phyloP scores from a whole-genome alignment of 2,797 vertebrate genomes.

The Rhabdophis nuchalis region DNA sequence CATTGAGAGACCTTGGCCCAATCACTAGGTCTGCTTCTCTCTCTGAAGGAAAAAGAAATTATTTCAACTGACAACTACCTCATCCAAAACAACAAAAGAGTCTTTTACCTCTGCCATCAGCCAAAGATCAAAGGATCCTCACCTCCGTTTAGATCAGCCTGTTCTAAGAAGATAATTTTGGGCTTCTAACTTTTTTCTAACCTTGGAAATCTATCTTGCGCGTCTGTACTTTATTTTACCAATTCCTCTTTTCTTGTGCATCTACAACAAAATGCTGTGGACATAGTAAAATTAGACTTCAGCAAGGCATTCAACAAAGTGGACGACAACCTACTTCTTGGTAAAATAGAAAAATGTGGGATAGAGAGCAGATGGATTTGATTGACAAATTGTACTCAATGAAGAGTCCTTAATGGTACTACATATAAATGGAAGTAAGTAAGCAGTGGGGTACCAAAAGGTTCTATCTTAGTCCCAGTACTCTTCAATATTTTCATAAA shows the following conservation, averaged over 20 bases:
- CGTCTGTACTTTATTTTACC: background rate
- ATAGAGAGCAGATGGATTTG: background rate
- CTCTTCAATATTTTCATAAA: background rate
- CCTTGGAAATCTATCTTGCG: background rate
- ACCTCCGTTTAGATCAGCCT: background rate
- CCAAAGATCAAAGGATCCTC: background rate
- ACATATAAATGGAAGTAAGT: background rate
- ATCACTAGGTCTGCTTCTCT: background rate
- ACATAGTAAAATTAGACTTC: background rate
- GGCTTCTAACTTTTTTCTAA: background rate
- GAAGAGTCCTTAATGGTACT: background rate
- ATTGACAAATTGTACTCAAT: background rate
- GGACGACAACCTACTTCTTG: background rate
- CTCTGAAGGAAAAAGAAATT: background rate
- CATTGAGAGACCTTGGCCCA: background rate
- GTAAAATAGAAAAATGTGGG: background rate
- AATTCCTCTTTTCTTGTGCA: background rate
- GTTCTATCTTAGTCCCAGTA: background rate
- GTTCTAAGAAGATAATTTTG: background rate
- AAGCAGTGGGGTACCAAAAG: background rate
- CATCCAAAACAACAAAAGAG: background rate
- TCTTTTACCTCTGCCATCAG: background rate
- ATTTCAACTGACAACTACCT: background rate
- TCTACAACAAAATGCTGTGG: too few relatives aligned
- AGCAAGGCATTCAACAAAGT: background rate